Conservation (phyloP, 2,113 vertebrate genomes). For the Choloepus hoffmanni region DNA sequence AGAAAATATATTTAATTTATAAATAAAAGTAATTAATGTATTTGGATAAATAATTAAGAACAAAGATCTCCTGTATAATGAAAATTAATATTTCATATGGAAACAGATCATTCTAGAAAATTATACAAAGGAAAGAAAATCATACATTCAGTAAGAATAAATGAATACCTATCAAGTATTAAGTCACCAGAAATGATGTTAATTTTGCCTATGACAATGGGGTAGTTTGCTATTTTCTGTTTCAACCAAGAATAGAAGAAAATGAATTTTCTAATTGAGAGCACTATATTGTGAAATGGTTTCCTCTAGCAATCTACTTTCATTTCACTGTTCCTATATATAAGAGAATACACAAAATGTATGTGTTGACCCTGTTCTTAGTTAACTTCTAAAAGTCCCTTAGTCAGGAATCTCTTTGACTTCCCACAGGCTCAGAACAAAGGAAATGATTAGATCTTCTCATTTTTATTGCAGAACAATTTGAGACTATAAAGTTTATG, state of each 20-base stretch:
- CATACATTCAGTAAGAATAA: constrained; percentile 14
- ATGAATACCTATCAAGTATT: background rate
- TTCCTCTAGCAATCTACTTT: background rate
- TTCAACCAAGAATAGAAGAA: constrained; percentile 24
- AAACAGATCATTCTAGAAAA: background rate
- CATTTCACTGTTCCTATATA: background rate
- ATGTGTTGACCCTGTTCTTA: background rate
- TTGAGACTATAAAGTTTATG: constrained; percentile 1
- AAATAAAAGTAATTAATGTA: constrained; percentile 10
- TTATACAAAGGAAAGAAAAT: constrained; percentile 28
- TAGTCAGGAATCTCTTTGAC: background rate
- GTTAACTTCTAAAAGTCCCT: background rate
- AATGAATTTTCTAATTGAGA: background rate
- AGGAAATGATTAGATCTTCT: constrained; percentile 28
- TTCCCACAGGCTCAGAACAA: background rate
- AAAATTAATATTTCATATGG: constrained; percentile 16
- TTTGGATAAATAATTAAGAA: constrained; percentile 4
- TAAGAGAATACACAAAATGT: constrained; percentile 7
- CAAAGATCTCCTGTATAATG: background rate
- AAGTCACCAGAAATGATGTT: background rate
- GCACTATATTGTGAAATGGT: background rate
- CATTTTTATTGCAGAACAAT: background rate
- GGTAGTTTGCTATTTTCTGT: background rate
- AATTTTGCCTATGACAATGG: constrained; percentile 7
- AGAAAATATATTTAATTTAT: background rate